A percentile compares a stretch with the other conserved stretches of the same genome.
Evolutionary conservation across 2,888 invertebrate species (phyloP).

Genomic region (Diplazon laetatorius): DNA sequence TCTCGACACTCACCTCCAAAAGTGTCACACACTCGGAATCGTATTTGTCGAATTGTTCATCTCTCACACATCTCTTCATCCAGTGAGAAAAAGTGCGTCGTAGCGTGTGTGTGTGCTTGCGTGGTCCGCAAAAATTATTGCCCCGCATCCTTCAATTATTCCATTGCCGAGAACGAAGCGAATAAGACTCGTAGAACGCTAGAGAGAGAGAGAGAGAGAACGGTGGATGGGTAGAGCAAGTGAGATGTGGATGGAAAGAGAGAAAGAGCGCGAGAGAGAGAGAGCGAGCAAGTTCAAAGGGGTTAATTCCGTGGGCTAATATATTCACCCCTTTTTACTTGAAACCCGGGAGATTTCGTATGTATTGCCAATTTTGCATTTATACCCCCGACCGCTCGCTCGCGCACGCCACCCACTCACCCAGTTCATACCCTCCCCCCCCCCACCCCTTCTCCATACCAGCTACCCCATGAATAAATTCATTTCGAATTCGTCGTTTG

Average conservation of each 20-base stretch:
- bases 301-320: slow-evolving; percentile 81
- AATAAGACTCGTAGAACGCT: slow-evolving; percentile 66
- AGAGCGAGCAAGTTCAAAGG: slow-evolving; percentile 69
- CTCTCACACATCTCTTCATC: slow-evolving; percentile 22
- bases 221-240: slow-evolving; percentile 71
- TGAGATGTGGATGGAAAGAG: background rate
- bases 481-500: slow-evolving; percentile 76
- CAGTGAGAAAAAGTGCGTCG: slow-evolving; percentile 17
- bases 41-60: slow-evolving; percentile 21
- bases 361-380: slow-evolving; percentile 83
- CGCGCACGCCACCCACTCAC: slow-evolving; percentile 67
- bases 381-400: slow-evolving; percentile 77
- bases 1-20: slow-evolving; percentile 23
- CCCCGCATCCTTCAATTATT: slow-evolving; percentile 79
- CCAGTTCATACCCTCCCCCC: slow-evolving; percentile 54
- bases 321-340: slow-evolving; percentile 83
- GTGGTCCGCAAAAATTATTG: slow-evolving; percentile 72
- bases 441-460: no score
- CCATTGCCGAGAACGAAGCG: slow-evolving; percentile 73
- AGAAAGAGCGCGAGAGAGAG: slow-evolving; percentile 71
- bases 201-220: slow-evolving; percentile 62
- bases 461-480: slow-evolving; percentile 81
- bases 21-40: background rate
- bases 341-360: slow-evolving; percentile 82
- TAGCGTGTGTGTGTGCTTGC: slow-evolving; percentile 36